Base-by-base conservation (phyloP, 2,888 invertebrate genomes). In the Ectemnius cavifrons region DNA sequence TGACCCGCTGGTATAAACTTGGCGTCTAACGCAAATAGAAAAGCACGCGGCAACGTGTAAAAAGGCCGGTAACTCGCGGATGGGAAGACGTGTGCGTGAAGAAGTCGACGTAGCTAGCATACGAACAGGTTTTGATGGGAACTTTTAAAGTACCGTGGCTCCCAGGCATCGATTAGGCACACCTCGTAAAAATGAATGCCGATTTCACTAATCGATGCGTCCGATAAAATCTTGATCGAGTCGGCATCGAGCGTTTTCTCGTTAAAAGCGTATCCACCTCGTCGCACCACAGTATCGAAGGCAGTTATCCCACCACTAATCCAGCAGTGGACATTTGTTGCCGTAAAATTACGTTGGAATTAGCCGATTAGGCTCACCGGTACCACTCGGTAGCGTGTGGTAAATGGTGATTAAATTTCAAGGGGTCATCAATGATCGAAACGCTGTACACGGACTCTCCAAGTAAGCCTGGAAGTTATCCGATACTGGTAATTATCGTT, bases 101-200 rank as follows among this genome's bases (percentile, higher is more conserved):
- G 52, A 52, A 52, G 16, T 52, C 16, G 52, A 11, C 20, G 66
- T 65, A 11, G 8, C 37, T 59, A 71, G 76, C 60, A 60, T 47
- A 60, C 76, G 78, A 84, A 86, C 85, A 86, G 86, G 84, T 84
- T 23, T 83, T 81, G 73, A 85, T 85, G 82, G 79, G 80, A 85
- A 84, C 75, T 81, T 84, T 84, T 84, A 84, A 74, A 74, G 74
- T 75, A 79, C 71, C 69, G 63, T 61, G 67, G 67, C 67, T 80
- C 65, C 72, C 61, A 73, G 71, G 69, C 71, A 79, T 78, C 84
- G 84, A 86, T 87, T 86, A 84, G 85, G 76, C 79, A 82, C 80
- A 84, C 84, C 82, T 84, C 79, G 80, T 85, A 84, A 86, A 86
- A 82, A 80, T 74, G 73, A 84, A 78, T 73, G 74, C 72, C 80